These are phyloP conservation scores for Corythoichthys haematopterus DNA, from an alignment of 2,113 vertebrate species.

Conservation along the genomic window DNA sequence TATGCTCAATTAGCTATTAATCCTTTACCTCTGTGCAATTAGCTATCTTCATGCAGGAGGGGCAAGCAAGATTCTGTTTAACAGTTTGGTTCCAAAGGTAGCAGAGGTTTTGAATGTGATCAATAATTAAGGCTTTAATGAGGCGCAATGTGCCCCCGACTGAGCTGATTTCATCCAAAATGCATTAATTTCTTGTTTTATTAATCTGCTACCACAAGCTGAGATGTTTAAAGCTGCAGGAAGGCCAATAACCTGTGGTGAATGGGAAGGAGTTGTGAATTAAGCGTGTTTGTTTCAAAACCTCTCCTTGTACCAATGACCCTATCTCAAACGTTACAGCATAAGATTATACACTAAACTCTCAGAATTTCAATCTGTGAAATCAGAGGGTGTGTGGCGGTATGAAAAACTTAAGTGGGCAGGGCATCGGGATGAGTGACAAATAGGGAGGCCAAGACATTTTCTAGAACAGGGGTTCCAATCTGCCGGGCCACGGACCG, in stretches of 20 bases:
- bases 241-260: conserved; percentile 52
- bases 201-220: conserved; percentile 68
- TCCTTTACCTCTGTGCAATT: conserved; percentile 61
- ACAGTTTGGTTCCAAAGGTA: conserved; percentile 58
- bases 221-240: conserved; percentile 67
- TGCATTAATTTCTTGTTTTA: conserved; percentile 78
- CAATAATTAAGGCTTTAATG: conserved; percentile 77
- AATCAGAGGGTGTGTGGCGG: no score
- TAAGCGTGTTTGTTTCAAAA: conserved; percentile 37
- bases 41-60: conserved; percentile 46
- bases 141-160: conserved; percentile 62
- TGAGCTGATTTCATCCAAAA: conserved; percentile 75
- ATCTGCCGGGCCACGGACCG: no score
- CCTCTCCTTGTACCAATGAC: conserved; percentile 25
- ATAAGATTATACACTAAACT: background rate
- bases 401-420: no score
- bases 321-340: conserved; percentile 34
- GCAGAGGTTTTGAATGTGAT: conserved; percentile 67
- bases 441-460: no score
- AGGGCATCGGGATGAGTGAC: no score
- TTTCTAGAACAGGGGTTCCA: no score
- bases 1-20: conserved; percentile 68
- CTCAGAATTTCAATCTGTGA: background rate
- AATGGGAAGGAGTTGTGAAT: conserved; percentile 20
- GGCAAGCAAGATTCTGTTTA: conserved; percentile 28